Conservation (phyloP, 2,888 invertebrate genomes). For the Mesochorus sp. region DNA sequence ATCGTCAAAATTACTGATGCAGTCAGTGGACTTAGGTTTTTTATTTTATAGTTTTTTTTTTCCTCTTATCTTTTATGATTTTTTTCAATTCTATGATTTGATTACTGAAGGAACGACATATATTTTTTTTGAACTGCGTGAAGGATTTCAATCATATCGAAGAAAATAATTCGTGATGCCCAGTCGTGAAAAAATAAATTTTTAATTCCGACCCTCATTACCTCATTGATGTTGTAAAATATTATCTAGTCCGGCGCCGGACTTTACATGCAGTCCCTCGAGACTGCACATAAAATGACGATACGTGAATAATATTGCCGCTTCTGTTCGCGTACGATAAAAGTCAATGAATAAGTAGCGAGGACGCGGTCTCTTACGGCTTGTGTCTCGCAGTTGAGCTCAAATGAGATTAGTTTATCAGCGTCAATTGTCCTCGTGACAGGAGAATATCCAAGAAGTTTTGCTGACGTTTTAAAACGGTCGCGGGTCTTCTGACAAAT, state of each 20-base stretch:
- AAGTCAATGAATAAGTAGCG: slow-evolving; percentile 42
- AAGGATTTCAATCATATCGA: no score
- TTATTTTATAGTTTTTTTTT: no score
- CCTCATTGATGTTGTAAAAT: neutral
- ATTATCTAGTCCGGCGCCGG: neutral
- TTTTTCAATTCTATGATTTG: no score
- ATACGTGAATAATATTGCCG: neutral
- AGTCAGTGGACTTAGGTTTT: no score
- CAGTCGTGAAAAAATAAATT: neutral
- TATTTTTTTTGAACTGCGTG: neutral
- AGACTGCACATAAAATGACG: neutral
- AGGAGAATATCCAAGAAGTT: slow-evolving; percentile 61
- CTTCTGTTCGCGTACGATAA: neutral
- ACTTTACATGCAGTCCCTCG: neutral
- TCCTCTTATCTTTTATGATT: no score
- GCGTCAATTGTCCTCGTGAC: slow-evolving; percentile 73
- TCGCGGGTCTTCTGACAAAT: slow-evolving; percentile 22
- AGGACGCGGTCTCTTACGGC: neutral
- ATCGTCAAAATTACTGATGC: no score
- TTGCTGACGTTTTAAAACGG: slow-evolving; percentile 63
- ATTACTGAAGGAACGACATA: neutral
- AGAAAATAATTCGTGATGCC: no score
- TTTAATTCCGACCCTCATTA: neutral
- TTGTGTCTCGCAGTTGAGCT: slow-evolving; percentile 10
- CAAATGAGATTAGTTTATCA: slow-evolving; percentile 75